A percentile compares a stretch with the other conserved stretches of the same genome.
These are phyloP conservation scores for Physeter macrocephalus DNA, from an alignment of 2,113 vertebrate species.

Conservation along the genomic window DNA sequence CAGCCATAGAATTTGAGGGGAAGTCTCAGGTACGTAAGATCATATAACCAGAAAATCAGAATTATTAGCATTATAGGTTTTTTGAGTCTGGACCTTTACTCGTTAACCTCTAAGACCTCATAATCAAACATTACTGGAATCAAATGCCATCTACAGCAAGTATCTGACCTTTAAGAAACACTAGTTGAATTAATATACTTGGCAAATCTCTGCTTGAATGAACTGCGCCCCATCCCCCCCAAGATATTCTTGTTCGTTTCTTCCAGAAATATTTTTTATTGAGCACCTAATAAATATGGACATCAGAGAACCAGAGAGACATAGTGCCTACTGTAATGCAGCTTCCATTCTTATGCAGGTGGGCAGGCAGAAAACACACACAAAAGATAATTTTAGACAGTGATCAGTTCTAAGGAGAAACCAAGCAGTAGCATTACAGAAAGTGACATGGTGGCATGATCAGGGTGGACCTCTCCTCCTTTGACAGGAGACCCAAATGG, in stretches of 20 bases:
- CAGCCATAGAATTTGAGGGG: background rate
- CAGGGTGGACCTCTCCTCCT: background rate
- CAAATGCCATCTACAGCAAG: background rate
- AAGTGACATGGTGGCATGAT: background rate
- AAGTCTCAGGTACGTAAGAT: background rate
- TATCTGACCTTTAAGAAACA: background rate
- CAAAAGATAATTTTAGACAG: background rate
- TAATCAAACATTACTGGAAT: background rate
- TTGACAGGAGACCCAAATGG: background rate
- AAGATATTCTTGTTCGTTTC: background rate
- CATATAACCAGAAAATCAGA: background rate
- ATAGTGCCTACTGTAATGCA: too few relatives aligned
- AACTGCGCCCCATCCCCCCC: background rate
- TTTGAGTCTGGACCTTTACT: background rate
- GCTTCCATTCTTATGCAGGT: background rate
- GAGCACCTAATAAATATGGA: background rate
- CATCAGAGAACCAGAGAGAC: background rate
- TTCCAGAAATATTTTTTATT: constrained; percentile 14
- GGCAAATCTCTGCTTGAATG: background rate
- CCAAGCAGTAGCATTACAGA: background rate
- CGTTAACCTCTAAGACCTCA: background rate
- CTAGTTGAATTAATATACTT: background rate
- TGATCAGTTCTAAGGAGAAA: background rate
- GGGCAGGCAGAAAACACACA: background rate
- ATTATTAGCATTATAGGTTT: background rate